These are phyloP conservation scores for Acronicta alni DNA, from an alignment of 2,888 invertebrate genomes.

Conservation along the genomic window DNA sequence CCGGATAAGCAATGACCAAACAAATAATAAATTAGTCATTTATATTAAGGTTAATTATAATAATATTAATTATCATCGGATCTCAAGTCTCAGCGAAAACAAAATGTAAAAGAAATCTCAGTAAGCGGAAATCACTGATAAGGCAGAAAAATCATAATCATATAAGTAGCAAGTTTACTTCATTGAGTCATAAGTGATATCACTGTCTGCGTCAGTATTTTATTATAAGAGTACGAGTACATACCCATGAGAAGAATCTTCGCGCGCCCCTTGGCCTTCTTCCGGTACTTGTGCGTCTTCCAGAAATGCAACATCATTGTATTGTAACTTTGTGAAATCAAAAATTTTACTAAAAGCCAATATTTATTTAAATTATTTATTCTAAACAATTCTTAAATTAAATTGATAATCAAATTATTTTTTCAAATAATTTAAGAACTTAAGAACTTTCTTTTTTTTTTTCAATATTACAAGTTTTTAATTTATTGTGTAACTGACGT, in stretches of 20 bases:
- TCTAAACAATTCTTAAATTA: not conserved
- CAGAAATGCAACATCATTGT: conserved; percentile 35
- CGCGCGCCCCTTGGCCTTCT: conserved; percentile 13
- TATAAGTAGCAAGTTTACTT: not conserved
- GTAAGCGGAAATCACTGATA: conserved; percentile 16
- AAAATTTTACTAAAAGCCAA: not conserved
- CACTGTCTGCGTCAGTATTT: conserved; percentile 27
- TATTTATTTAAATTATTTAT: not conserved
- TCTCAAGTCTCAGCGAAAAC: no score
- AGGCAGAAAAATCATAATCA: conserved; percentile 6
- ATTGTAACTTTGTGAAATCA: not conserved
- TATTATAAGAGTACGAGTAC: conserved; percentile 23
- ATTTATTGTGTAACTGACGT: conserved; percentile 10
- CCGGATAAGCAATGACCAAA: not conserved
- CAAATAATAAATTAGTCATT: no score
- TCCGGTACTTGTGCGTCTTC: conserved; percentile 38
- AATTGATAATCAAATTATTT: not conserved
- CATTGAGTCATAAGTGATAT: conserved; percentile 37
- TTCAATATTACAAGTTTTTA: no score
- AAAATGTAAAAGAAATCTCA: not conserved
- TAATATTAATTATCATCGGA: no score
- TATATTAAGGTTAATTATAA: no score
- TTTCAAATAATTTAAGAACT: conserved; percentile 1
- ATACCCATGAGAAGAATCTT: conserved; percentile 18
- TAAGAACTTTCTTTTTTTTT: no score